Conservation (phyloP, 2,888 invertebrate genomes). For the Pristionchus exspectatus region DNA sequence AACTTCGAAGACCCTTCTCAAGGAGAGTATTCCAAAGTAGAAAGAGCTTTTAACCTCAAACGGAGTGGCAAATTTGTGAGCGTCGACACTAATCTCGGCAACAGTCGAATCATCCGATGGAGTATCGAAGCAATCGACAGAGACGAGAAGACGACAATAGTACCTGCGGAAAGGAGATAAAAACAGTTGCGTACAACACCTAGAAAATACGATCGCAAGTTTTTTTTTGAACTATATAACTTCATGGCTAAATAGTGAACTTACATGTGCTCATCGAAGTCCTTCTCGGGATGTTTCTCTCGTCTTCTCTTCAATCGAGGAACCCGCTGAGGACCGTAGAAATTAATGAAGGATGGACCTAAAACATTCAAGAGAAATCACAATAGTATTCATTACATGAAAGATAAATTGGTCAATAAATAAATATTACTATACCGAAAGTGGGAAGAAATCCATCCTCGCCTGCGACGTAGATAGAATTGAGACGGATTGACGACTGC, state of each 20-base stretch:
- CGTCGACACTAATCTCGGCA: constrained; percentile 58
- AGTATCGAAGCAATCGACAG: constrained; percentile 67
- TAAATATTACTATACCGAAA: constrained; percentile 54
- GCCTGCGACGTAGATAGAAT: constrained; percentile 69
- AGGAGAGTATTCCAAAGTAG: not conserved
- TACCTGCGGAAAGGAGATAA: constrained; percentile 59
- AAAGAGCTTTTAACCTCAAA: constrained; percentile 56
- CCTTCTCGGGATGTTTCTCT: constrained; percentile 56
- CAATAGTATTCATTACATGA: not conserved
- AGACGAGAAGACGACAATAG: constrained; percentile 67
- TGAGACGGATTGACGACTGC: constrained; percentile 62
- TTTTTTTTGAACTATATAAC: not conserved
- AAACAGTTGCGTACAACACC: not conserved
- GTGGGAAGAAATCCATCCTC: constrained; percentile 71
- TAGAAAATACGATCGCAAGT: not conserved
- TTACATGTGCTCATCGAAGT: constrained; percentile 61
- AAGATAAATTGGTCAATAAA: not conserved
- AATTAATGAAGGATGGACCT: constrained; percentile 71
- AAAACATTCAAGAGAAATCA: not conserved
- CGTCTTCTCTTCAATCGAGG: constrained; percentile 59
- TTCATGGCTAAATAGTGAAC: not conserved
- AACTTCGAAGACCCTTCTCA: too few species aligned
- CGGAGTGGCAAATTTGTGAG: constrained; percentile 60
- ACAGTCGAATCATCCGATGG: constrained; percentile 61
- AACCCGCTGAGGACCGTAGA: constrained; percentile 69